phyloP scores from a whole-genome alignment of 2,113 vertebrate genomes.

The Thalassarche chlororhynchos region DNA sequence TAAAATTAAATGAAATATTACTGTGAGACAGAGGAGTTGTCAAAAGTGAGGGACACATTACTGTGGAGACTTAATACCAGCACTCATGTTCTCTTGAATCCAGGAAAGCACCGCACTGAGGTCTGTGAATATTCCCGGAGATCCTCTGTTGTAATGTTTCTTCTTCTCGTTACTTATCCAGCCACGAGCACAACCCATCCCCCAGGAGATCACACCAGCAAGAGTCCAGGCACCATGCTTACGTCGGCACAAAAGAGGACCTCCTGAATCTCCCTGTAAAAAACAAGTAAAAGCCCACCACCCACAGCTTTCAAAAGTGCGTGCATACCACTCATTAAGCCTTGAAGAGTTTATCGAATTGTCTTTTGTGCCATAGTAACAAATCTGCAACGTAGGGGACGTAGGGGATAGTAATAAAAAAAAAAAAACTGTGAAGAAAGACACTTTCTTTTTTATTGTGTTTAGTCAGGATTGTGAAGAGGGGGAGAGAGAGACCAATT shows the following conservation, averaged over 20 bases:
- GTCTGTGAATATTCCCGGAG: conserved; percentile 87
- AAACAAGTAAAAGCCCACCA: not conserved
- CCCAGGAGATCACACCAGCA: conserved; percentile 88
- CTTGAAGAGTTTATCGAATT: not conserved
- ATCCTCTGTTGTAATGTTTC: conserved; percentile 72
- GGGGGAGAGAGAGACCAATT: not conserved
- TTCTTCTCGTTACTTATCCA: conserved; percentile 79
- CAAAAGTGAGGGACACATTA: not conserved
- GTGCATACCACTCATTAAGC: not conserved
- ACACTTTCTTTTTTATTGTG: not conserved
- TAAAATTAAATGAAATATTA: not conserved
- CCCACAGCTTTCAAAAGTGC: not conserved
- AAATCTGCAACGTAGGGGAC: not conserved
- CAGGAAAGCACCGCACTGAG: conserved; percentile 81
- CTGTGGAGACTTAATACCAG: conserved; percentile 29
- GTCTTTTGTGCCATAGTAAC: not conserved
- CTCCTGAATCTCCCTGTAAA: conserved; percentile 86
- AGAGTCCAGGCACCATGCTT: conserved; percentile 77
- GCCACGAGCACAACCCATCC: conserved; percentile 86
- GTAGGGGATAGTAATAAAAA: not conserved
- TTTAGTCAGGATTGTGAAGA: not conserved
- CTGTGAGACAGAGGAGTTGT: not conserved
- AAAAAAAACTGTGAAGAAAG: not conserved
- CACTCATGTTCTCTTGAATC: conserved; percentile 73
- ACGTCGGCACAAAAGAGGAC: conserved; percentile 81